Evolutionary conservation across 2,113 vertebrate genomes (phyloP).

Genomic region (Callaeas wilsoni): DNA sequence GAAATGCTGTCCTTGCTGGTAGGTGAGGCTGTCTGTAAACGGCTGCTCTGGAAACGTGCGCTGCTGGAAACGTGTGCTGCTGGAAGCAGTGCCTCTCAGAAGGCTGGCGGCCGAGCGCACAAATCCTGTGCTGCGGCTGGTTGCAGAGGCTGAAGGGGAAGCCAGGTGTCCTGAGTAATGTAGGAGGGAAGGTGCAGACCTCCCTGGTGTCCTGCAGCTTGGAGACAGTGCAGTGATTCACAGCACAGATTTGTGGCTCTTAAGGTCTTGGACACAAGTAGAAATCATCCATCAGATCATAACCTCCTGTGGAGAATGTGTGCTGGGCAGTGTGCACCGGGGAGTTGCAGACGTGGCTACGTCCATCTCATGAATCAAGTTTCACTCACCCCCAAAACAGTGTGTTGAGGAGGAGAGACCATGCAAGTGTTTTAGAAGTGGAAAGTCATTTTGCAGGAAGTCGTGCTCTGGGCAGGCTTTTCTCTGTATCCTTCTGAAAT

Average conservation of each 20-base stretch:
- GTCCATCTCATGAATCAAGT: background rate
- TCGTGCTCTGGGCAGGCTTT: background rate
- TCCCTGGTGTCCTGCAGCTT: background rate
- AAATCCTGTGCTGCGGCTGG: background rate
- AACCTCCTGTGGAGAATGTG: background rate
- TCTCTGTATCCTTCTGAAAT: background rate
- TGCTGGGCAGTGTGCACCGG: background rate
- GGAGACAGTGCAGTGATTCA: background rate
- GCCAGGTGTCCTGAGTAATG: background rate
- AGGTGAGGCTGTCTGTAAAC: background rate
- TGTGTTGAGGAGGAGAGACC: background rate
- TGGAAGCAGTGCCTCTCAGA: background rate
- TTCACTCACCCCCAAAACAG: background rate
- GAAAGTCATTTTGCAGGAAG: background rate
- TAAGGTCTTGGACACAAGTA: background rate
- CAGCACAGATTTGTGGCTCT: background rate
- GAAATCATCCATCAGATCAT: background rate
- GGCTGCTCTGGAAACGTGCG: background rate
- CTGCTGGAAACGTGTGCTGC: too few relatives aligned
- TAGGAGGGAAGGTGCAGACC: background rate
- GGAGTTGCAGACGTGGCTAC: rapidly evolving
- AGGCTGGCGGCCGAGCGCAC: background rate
- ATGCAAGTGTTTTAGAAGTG: background rate
- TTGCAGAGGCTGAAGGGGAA: background rate
- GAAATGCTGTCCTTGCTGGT: background rate